phyloP scores from a whole-genome alignment of 2,888 invertebrate species.

The Anorthoa munda region DNA sequence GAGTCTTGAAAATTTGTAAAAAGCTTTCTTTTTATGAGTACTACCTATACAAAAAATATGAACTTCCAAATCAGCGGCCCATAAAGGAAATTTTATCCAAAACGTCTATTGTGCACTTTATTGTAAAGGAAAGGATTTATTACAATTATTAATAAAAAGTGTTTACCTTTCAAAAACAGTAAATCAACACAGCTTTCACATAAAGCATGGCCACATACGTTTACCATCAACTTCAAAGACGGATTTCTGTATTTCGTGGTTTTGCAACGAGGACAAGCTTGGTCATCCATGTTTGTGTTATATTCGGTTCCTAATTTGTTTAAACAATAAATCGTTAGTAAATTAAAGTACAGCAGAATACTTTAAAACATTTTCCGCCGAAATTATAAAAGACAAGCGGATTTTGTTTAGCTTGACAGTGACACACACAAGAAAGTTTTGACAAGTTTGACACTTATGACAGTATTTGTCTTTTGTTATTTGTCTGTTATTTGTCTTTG shows the following conservation, averaged over 20 bases:
- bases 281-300: slow-evolving; percentile 92
- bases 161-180: slow-evolving; percentile 97
- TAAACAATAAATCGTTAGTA: background rate
- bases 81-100: no score
- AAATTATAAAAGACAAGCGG: slow-evolving; percentile 14
- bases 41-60: no score
- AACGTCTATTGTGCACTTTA: no score
- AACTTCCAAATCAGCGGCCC: no score
- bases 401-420: slow-evolving; percentile 20
- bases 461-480: slow-evolving; percentile 2
- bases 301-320: slow-evolving; percentile 12
- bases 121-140: background rate
- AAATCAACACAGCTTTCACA: slow-evolving; percentile 99
- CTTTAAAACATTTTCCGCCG: slow-evolving; percentile 57
- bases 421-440: background rate
- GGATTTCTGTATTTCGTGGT: slow-evolving; percentile 99
- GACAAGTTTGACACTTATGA: slow-evolving; percentile 20
- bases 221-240: slow-evolving; percentile 98
- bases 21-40: no score
- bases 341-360: slow-evolving; percentile 16
- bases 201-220: slow-evolving; percentile 99
- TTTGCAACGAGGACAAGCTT: slow-evolving; percentile 98
- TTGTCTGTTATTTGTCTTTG: background rate
- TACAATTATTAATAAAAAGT: background rate
- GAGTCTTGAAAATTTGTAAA: no score